Conservation (phyloP, 2,888 invertebrate species). For the Nowickia ferox region DNA sequence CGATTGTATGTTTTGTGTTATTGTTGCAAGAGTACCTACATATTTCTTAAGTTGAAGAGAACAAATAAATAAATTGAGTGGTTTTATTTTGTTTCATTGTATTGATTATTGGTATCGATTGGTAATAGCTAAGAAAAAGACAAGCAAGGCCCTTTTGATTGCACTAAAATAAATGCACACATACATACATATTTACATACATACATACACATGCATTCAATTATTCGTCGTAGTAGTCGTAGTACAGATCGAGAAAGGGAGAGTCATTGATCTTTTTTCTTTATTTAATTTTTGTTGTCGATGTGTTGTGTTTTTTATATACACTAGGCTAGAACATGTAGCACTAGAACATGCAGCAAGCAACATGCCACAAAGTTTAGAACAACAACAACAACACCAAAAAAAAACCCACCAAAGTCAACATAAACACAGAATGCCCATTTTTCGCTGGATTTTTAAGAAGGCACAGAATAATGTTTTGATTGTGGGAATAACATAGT, state of each 20-base stretch:
- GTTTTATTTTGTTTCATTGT: conserved; percentile 39
- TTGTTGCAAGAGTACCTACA: conserved; percentile 10
- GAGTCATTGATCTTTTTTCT: conserved; percentile 69
- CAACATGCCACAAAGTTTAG: conserved; percentile 47
- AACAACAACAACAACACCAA: background rate
- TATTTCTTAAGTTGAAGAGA: conserved; percentile 29
- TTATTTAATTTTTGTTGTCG: conserved; percentile 44
- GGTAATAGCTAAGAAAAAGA: conserved; percentile 34
- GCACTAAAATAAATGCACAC: conserved; percentile 19
- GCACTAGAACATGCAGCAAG: conserved; percentile 27
- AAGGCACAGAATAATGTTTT: conserved; percentile 33
- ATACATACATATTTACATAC: background rate
- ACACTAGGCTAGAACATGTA: conserved; percentile 36
- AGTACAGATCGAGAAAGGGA: conserved; percentile 37
- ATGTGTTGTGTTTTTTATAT: conserved; percentile 11
- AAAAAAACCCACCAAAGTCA: conserved; percentile 37
- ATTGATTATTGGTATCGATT: conserved; percentile 54
- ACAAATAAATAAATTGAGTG: conserved; percentile 67
- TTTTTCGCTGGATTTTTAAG: conserved; percentile 18
- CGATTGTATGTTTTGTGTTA: background rate
- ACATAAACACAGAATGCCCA: conserved; percentile 38
- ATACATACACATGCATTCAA: background rate
- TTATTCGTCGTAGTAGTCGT: background rate
- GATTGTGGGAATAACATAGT: conserved; percentile 58
- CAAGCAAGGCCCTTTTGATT: conserved; percentile 60